These are phyloP conservation scores for Zaprionus obscuricornis DNA, from an alignment of 2,888 invertebrate genomes.

Conservation along the genomic window DNA sequence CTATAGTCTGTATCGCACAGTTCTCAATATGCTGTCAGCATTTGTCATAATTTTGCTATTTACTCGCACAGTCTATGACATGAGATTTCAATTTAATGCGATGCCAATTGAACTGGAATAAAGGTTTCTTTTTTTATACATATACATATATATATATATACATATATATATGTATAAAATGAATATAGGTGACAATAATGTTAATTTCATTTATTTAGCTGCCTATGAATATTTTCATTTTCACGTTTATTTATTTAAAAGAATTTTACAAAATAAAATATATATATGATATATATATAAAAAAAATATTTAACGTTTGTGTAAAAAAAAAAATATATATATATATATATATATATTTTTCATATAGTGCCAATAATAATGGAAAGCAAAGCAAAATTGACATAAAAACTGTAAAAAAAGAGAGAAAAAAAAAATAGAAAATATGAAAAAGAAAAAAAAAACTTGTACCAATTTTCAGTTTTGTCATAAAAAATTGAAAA, in stretches of 20 bases:
- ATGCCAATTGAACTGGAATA: no score
- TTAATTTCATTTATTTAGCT: slow-evolving; percentile 25
- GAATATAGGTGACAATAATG: slow-evolving; percentile 17
- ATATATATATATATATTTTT: slow-evolving; percentile 8
- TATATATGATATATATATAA: slow-evolving; percentile 11
- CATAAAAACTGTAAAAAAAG: no score
- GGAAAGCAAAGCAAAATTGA: slow-evolving; percentile 2
- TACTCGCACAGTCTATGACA: slow-evolving; percentile 5
- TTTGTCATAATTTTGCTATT: slow-evolving; percentile 65
- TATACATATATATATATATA: no score
- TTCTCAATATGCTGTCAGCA: slow-evolving; percentile 45
- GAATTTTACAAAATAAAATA: slow-evolving; percentile 12
- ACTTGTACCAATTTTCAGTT: slow-evolving; percentile 66
- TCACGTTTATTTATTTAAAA: slow-evolving; percentile 1
- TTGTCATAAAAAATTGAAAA: slow-evolving; percentile 78
- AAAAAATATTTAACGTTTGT: not conserved
- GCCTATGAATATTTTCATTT: not conserved
- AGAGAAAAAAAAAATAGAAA: slow-evolving; percentile 1
- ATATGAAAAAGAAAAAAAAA: slow-evolving; percentile 24
- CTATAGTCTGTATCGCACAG: not conserved
- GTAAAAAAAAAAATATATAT: slow-evolving; percentile 10
- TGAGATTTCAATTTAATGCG: no score
- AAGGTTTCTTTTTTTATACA: no score
- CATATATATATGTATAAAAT: no score
- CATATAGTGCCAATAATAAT: not conserved